Percentiles rank a stretch among this genome's conserved stretches.
Evolutionary conservation across 53 echinoderm and acorn worm species (phyloP).

Genomic region (Henricia sp.): DNA sequence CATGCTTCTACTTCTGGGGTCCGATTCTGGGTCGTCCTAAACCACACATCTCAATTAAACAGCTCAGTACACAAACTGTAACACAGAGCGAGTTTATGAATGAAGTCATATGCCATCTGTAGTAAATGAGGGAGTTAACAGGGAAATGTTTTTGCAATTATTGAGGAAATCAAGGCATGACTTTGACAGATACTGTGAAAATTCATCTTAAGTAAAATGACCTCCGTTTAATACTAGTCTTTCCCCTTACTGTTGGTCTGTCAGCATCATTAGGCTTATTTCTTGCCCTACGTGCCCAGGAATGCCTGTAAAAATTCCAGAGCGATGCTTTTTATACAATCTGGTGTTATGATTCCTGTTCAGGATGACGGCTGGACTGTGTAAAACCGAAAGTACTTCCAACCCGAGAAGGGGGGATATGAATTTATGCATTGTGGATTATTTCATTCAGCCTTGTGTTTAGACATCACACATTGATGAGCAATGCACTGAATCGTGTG

Average conservation of each 20-base stretch:
- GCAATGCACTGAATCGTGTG: no score
- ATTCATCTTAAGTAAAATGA: neutral
- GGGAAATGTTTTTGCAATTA: conserved; percentile 30
- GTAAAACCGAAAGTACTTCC: conserved; percentile 8
- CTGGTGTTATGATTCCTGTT: conserved; percentile 6
- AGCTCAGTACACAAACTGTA: no score
- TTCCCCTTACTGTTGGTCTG: neutral
- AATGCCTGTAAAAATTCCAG: conserved; percentile 11
- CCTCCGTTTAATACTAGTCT: no score
- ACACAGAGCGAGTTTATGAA: conserved; percentile 38
- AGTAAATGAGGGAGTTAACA: conserved; percentile 4
- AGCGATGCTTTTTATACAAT: conserved; percentile 11
- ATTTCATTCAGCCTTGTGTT: neutral
- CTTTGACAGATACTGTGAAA: conserved; percentile 17
- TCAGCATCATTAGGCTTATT: conserved; percentile 1
- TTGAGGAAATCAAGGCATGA: conserved; percentile 8
- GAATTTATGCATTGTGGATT: neutral
- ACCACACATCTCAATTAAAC: no score
- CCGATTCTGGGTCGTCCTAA: no score
- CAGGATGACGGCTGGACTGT: neutral
- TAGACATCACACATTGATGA: no score
- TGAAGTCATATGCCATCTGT: conserved; percentile 8
- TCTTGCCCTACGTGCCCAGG: neutral
- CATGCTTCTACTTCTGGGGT: no score
- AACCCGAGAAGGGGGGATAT: neutral